Evolutionary conservation across 1,140 invertebrate genomes (phyloP).

Genomic region (Brachionus koreanus): DNA sequence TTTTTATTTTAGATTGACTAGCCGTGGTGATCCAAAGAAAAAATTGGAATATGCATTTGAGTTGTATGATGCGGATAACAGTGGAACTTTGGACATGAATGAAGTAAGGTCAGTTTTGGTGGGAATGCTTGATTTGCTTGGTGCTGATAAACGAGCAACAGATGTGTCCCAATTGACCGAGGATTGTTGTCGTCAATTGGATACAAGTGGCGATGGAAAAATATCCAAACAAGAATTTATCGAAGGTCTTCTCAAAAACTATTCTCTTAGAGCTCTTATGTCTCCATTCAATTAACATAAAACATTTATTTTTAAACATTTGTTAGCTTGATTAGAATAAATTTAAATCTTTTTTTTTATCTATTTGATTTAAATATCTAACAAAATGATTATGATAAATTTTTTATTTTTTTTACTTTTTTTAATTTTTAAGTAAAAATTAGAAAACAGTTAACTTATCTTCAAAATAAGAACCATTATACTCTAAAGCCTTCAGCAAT

Average conservation of each 20-base stretch:
- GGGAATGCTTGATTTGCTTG: slow-evolving; percentile 15
- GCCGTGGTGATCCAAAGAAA: background rate
- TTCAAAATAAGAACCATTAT: too few relatives aligned
- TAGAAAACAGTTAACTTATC: too few relatives aligned
- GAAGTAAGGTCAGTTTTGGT: slow-evolving; percentile 7
- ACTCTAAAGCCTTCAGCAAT: too few relatives aligned
- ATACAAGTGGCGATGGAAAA: slow-evolving; percentile 7
- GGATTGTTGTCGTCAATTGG: background rate
- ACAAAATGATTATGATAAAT: too few relatives aligned
- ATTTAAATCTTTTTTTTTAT: too few relatives aligned
- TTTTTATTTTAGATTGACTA: slow-evolving; percentile 14
- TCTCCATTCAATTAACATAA: slow-evolving; percentile 39
- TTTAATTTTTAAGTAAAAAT: too few relatives aligned
- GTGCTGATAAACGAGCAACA: background rate
- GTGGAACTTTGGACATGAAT: background rate
- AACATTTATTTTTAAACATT: too few relatives aligned
- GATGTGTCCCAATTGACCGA: background rate
- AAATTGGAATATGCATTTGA: slow-evolving; percentile 27
- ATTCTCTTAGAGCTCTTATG: background rate
- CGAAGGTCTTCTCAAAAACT: slow-evolving; percentile 1
- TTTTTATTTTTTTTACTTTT: too few relatives aligned
- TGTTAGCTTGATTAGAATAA: too few relatives aligned
- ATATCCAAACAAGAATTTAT: slow-evolving; percentile 31
- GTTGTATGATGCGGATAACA: slow-evolving; percentile 25
- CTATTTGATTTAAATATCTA: too few relatives aligned